Evolutionary conservation across 1,140 invertebrate species (phyloP).

Genomic region (Cydia splendana): DNA sequence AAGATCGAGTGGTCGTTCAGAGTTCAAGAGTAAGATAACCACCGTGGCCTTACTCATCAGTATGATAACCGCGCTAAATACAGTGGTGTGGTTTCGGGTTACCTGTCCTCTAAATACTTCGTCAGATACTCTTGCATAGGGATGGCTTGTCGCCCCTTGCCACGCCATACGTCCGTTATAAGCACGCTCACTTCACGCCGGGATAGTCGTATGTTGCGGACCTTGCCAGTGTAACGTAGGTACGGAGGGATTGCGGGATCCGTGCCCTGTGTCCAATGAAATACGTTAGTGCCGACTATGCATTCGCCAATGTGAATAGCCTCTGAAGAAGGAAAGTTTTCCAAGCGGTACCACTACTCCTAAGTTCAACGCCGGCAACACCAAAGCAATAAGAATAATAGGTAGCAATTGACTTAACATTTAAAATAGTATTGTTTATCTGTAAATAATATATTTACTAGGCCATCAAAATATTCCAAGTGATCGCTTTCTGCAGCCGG

Average conservation of each 20-base stretch:
- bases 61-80: too few relatives aligned
- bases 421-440: too few relatives aligned
- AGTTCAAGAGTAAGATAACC: too few relatives aligned
- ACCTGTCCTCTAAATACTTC: constrained; percentile 73
- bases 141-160: constrained; percentile 49
- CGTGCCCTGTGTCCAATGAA: constrained; percentile 53
- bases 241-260: constrained; percentile 73
- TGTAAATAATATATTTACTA: constrained; percentile 47
- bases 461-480: constrained; percentile 74
- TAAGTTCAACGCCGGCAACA: too few relatives aligned
- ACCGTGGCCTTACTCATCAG: too few relatives aligned
- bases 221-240: constrained; percentile 66
- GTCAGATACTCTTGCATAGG: constrained; percentile 74
- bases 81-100: not conserved
- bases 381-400: too few relatives aligned
- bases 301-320: too few relatives aligned
- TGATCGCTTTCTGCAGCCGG: constrained; percentile 70
- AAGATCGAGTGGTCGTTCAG: too few relatives aligned
- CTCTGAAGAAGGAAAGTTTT: too few relatives aligned
- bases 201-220: constrained; percentile 74
- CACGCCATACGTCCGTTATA: constrained; percentile 74
- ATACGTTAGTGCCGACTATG: not conserved
- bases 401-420: too few relatives aligned
- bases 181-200: constrained; percentile 72
- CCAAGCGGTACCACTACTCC: too few relatives aligned